Evolutionary conservation across 2,888 invertebrate genomes (phyloP).

Genomic region (Drosophila nr. perissopoda): DNA sequence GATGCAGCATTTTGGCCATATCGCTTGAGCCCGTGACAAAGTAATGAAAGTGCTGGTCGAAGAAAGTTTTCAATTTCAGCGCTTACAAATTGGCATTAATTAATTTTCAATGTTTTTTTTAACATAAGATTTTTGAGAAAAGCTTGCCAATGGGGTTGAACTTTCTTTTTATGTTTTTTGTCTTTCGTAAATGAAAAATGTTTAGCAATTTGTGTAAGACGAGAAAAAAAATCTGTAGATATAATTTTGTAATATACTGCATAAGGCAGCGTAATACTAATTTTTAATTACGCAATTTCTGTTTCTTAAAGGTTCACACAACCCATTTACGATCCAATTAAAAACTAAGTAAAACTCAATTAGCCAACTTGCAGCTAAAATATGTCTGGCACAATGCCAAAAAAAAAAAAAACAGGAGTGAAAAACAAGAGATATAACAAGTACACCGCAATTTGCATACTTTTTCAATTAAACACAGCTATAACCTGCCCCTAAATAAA

Average conservation of each 20-base stretch:
- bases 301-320: conserved; percentile 1
- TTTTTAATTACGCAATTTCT: conserved; percentile 20
- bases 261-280: conserved; percentile 8
- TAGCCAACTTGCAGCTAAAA: conserved; percentile 33
- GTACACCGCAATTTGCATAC: conserved; percentile 40
- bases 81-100: conserved; percentile 78
- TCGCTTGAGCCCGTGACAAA: conserved; percentile 64
- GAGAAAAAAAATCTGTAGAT: conserved; percentile 6
- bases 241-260: conserved; percentile 1
- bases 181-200: conserved; percentile 43
- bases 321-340: conserved; percentile 48
- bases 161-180: conserved; percentile 18
- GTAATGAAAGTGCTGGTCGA: conserved; percentile 57
- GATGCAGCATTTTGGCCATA: conserved; percentile 41
- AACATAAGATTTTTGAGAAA: conserved; percentile 8
- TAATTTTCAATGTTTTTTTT: conserved; percentile 70
- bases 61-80: conserved; percentile 74
- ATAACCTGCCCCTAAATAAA: conserved; percentile 17
- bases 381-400: conserved; percentile 14
- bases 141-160: conserved; percentile 32
- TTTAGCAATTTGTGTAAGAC: conserved; percentile 38
- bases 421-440: conserved; percentile 12
- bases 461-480: conserved; percentile 48
- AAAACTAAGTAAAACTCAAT: conserved; percentile 49
- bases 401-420: conserved; percentile 1